phyloP scores from a whole-genome alignment of 2,113 vertebrate genomes.

The Aix galericulata region DNA sequence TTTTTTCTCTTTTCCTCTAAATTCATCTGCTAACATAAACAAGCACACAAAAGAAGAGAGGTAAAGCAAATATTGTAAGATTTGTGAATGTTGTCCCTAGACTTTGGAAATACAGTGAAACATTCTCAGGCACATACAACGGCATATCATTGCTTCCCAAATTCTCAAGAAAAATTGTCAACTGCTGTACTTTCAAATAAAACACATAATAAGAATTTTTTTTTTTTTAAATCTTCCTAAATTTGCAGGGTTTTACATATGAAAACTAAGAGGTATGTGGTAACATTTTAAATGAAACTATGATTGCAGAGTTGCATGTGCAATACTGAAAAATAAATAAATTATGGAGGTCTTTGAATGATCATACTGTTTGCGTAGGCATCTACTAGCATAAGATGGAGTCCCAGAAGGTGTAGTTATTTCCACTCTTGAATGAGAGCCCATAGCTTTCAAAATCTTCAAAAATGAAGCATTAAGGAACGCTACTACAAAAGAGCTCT shows the following conservation, averaged over 20 bases:
- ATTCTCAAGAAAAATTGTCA: neutral
- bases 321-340: neutral
- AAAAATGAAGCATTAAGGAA: neutral
- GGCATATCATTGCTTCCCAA: neutral
- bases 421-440: neutral
- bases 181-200: neutral
- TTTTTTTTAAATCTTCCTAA: neutral
- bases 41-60: neutral
- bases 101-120: neutral
- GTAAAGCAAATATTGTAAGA: neutral
- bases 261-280: neutral
- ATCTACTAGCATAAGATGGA: neutral
- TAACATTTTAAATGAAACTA: neutral
- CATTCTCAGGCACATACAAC: neutral
- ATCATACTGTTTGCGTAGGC: neutral
- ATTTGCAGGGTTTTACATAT: neutral
- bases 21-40: neutral
- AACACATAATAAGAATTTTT: neutral
- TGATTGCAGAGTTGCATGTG: neutral
- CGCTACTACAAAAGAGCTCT: rapidly evolving
- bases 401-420: neutral
- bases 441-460: neutral
- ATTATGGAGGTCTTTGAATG: neutral
- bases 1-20: neutral
- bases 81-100: neutral